These are phyloP conservation scores for Cydia amplana DNA, from an alignment of 1,140 invertebrate genomes.

Conservation along the genomic window DNA sequence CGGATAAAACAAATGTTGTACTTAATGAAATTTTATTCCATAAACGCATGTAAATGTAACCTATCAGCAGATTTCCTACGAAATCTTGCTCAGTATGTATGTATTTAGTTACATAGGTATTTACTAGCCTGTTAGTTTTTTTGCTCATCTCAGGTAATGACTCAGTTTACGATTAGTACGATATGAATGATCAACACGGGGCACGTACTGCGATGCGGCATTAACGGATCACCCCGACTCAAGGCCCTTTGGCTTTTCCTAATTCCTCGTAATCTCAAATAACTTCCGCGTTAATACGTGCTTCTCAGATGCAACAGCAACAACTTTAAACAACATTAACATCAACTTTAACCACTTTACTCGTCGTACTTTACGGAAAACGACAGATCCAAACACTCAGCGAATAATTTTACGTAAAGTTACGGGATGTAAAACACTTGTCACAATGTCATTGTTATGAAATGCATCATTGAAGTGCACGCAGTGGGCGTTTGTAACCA, in stretches of 20 bases:
- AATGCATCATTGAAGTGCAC: neutral
- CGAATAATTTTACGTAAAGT: neutral
- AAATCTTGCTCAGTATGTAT: neutral
- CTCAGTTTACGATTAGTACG: constrained; percentile 3
- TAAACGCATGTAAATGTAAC: neutral
- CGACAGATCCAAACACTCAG: neutral
- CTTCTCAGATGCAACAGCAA: neutral
- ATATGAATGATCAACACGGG: constrained; percentile 7
- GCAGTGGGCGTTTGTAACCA: constrained; percentile 3
- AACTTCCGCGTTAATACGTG: constrained; percentile 7
- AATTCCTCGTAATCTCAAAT: constrained; percentile 3
- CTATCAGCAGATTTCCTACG: neutral
- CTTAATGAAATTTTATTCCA: neutral
- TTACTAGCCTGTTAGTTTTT: neutral
- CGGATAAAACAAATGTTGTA: no score
- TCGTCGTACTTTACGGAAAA: no score
- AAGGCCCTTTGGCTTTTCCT: neutral
- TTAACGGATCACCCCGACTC: constrained; percentile 1
- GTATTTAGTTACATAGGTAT: neutral
- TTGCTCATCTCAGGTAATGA: neutral
- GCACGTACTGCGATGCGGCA: constrained; percentile 16
- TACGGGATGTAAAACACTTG: neutral
- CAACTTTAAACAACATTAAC: neutral
- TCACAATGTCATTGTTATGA: neutral
- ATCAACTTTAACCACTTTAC: neutral